Conservation (phyloP, 2,113 vertebrate species). For the Oncorhynchus keta region DNA sequence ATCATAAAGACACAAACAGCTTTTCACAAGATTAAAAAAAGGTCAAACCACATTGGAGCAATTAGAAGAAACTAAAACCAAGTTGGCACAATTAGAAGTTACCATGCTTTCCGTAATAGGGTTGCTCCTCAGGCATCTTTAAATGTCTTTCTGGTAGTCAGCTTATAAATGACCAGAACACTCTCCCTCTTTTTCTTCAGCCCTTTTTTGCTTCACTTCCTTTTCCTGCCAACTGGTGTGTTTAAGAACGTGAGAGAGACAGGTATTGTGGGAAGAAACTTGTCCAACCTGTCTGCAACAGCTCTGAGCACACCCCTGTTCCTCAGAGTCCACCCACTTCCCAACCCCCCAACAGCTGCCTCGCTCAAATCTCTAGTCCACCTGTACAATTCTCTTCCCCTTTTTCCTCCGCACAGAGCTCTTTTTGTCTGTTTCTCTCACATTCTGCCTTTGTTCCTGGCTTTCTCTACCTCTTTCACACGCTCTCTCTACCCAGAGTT, state of each 20-base stretch:
- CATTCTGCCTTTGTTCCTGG: neutral
- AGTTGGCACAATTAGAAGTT: constrained; percentile 18
- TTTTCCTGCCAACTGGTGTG: neutral
- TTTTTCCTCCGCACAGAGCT: neutral
- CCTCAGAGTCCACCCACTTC: neutral
- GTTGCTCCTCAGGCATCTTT: constrained; percentile 55
- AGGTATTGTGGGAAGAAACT: constrained; percentile 46
- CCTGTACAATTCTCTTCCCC: constrained; percentile 23
- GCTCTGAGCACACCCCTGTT: neutral
- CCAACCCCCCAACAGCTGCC: neutral
- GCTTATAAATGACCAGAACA: constrained; percentile 7
- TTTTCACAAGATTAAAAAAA: neutral
- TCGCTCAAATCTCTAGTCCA: constrained; percentile 8
- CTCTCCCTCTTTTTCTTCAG: neutral
- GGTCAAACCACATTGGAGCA: neutral
- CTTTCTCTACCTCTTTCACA: constrained; percentile 14
- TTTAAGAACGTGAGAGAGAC: constrained; percentile 1
- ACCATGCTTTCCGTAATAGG: constrained; percentile 63
- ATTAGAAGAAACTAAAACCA: constrained; percentile 3
- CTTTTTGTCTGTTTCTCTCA: constrained; percentile 21
- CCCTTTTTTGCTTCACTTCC: neutral
- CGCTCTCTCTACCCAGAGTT: constrained; percentile 31
- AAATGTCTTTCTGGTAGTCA: constrained; percentile 4
- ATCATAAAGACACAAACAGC: neutral
- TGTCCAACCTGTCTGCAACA: constrained; percentile 58